These are phyloP conservation scores for Lithobates pipiens DNA, from an alignment of 2,797 vertebrate species.

Conservation along the genomic window DNA sequence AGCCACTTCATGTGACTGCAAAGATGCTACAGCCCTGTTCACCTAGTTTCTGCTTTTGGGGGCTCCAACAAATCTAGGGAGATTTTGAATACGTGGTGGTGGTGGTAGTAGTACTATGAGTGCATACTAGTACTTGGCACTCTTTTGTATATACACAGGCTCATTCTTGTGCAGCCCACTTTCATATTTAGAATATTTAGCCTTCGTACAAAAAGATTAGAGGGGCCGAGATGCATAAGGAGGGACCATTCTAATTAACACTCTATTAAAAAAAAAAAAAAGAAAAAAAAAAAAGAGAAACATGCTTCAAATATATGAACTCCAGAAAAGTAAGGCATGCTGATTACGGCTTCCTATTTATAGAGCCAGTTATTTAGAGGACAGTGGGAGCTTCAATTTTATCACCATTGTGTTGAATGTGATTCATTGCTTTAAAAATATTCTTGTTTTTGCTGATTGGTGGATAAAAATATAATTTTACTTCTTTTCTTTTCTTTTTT, in stretches of 20 bases:
- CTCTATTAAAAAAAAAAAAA: slow-evolving; percentile 15
- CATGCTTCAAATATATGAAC: slow-evolving; percentile 25
- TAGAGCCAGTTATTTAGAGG: slow-evolving; percentile 33
- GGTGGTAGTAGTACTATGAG: too few relatives aligned
- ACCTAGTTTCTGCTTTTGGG: too few relatives aligned
- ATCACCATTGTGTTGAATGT: slow-evolving; percentile 39
- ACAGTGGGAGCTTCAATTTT: slow-evolving; percentile 2
- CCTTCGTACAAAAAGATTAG: neutral
- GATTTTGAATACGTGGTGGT: too few relatives aligned
- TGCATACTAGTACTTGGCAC: too few relatives aligned
- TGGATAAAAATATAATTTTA: slow-evolving; percentile 3
- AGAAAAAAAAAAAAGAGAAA: slow-evolving; percentile 31
- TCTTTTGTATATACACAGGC: neutral
- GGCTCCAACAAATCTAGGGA: too few relatives aligned
- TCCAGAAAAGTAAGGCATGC: slow-evolving; percentile 22
- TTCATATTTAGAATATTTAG: neutral
- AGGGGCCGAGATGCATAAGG: neutral
- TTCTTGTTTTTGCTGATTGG: neutral
- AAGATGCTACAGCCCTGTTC: too few relatives aligned
- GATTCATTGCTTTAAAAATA: slow-evolving; percentile 13
- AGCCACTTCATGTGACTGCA: too few relatives aligned
- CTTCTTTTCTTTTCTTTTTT: too few relatives aligned
- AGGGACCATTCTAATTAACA: neutral
- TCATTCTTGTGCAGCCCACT: neutral
- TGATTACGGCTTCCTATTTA: slow-evolving; percentile 47